These are phyloP conservation scores for Drosophila bunnanda DNA, from an alignment of 2,888 invertebrate species.

Conservation along the genomic window DNA sequence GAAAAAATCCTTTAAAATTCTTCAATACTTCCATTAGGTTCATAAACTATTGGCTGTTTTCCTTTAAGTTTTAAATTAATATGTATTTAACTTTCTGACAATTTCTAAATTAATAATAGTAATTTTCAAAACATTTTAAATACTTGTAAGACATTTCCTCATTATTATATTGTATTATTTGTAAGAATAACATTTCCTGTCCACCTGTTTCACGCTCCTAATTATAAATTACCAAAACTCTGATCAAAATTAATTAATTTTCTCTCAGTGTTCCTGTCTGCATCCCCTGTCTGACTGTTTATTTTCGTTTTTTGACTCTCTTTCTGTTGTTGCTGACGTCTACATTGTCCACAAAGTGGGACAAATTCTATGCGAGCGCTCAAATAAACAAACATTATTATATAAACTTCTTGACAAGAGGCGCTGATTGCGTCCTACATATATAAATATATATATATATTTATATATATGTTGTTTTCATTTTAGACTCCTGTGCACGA, in stretches of 20 bases:
- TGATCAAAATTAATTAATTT: background rate
- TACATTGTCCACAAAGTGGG: constrained; percentile 68
- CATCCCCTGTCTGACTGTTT: constrained; percentile 54
- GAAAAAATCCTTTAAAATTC: too few species aligned
- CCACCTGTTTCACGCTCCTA: too few species aligned
- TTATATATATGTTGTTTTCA: constrained; percentile 16
- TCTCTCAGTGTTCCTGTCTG: constrained; percentile 29
- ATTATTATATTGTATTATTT: background rate
- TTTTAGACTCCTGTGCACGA: constrained; percentile 20
- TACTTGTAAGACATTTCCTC: too few species aligned
- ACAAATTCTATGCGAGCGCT: constrained; percentile 75
- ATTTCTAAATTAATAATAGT: too few species aligned
- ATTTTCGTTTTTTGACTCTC: constrained; percentile 44
- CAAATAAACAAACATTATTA: constrained; percentile 77
- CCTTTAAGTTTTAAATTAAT: too few species aligned
- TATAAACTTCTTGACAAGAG: constrained; percentile 68
- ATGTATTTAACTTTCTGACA: too few species aligned
- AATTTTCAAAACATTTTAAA: too few species aligned
- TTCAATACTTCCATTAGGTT: too few species aligned
- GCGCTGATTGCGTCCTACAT: constrained; percentile 49
- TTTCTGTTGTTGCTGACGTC: constrained; percentile 29
- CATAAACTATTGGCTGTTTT: too few species aligned
- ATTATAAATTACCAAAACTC: too few species aligned
- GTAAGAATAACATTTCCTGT: background rate
- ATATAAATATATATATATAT: background rate